Evolutionary conservation across 1,140 invertebrate genomes (phyloP), one percentile per base, ranked within the genome.

Genomic region (Coelopa frigida): DNA sequence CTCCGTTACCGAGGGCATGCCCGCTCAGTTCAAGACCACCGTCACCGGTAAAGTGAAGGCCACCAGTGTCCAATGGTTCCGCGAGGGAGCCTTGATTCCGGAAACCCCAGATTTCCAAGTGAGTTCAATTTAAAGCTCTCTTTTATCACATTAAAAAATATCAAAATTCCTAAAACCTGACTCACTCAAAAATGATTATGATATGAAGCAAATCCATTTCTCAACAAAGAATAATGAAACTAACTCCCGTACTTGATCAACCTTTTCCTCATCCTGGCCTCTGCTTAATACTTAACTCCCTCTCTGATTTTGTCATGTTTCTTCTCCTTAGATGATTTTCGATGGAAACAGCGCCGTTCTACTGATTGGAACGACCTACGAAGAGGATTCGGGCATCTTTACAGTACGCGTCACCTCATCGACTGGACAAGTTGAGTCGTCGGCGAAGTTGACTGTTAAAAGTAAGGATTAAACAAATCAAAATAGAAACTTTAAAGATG

Each of bases 361-460:
- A 45, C 73, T 93, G 29, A 95, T 97, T 57, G 84, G 87, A 44
- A 88, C 85, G 54, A 93, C 91, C 8, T 92, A 90, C 63, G 87
- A 93, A 75, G 92, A 96, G 75, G 93, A 96, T 74, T 85, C 86
- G 44, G 94, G 94, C 48, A 79, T 79, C 31, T 96, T 94, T 75
- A 92, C 87, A 17, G 94, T 90, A 69, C 82, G 87, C 54, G 90
- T 89, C 26, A 89, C 87, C 44, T 93, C 91, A 51, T 82, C 85
- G 47, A 87, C 85, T 58, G 92, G 92, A 70, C 89, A 89, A 73
- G 87, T 88, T 58, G 87, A 94, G 78, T 87, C 87, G 36, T 91
- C 85, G 57, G 89, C 90, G 57, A 87, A 86, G 73, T 83, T 98
- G 76, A 87, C 86, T 75, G 91, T 95, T 74, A 90, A 92, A 92